Base-by-base conservation (phyloP, 2,888 invertebrate species). In the Deilephila porcellus region DNA sequence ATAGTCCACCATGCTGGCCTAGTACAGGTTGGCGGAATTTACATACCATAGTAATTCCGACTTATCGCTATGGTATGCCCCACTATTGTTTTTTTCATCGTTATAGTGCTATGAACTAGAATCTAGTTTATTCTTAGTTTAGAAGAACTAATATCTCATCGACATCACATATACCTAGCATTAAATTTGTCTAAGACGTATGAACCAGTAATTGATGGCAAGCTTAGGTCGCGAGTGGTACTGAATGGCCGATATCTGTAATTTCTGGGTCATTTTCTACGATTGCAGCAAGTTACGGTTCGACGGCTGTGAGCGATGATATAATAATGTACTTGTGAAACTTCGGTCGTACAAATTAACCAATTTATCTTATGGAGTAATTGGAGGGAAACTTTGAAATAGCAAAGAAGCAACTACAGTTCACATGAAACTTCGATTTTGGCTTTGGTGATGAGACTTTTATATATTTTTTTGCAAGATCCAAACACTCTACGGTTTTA, bases 201-300 rank as follows among this genome's bases (percentile, higher is more conserved):
- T 60, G 29, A 60, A 60, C 17, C 29, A 64, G 4, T 37, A 34
- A n/a, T 34, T 64, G 37, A n/a, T 34, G 37, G 37, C 63, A 34
- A n/a, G 19, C 34, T 7, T 11, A 64, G 60, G n/a, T 64, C 37
- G 34, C 37, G 32, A 34, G 19, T 6, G 19, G 5, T 7, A n/a
- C 19, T 37, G n/a, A 17, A 63, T 8, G n/a, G 19, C 32, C 19
- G 34, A n/a, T 64, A 64, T 64, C 63, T 64, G 63, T 64, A 17
- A 64, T 64, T 64, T 37, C 63, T 64, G 37, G 63, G 63, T 64
- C 64, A 64, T 64, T 64, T 64, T 37, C n/a, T 64, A 37, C 34
- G 64, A 64, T 64, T 64, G n/a, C 8, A 37, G n/a, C 37, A 4
- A n/a, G 64, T 64, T 37, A 64, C 64, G 7, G 64, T 37, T 64